Percentiles rank a stretch among this genome's conserved stretches.
Conservation (phyloP, 2,797 vertebrate species). For the Rhynchonycteris naso region DNA sequence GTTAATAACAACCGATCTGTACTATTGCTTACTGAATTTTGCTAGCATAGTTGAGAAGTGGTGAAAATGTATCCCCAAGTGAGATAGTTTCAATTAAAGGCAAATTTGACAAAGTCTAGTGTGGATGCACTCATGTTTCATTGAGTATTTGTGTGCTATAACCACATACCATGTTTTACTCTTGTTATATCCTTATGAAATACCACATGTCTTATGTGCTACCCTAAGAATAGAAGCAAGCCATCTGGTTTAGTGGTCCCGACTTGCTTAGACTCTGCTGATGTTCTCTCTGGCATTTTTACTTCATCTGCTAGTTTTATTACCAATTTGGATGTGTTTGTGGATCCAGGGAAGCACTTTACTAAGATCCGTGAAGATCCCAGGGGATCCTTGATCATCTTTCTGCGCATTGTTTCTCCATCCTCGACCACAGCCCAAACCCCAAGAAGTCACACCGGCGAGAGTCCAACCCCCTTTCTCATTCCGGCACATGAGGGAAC, state of each 20-base stretch:
- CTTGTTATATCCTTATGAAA: background rate
- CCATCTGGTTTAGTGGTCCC: background rate
- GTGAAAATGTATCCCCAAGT: background rate
- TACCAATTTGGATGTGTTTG: constrained; percentile 85
- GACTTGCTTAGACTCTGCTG: background rate
- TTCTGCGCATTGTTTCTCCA: constrained; percentile 88
- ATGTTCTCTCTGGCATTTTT: background rate
- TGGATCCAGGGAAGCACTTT: constrained; percentile 90
- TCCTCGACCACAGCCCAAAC: constrained; percentile 92
- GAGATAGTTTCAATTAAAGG: background rate
- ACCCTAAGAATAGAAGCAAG: background rate
- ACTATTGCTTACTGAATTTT: background rate
- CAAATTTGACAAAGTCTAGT: constrained; percentile 10
- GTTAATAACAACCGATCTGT: background rate
- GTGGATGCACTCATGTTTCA: background rate
- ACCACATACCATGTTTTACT: background rate
- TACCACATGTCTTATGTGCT: background rate
- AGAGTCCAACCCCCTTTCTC: constrained; percentile 87
- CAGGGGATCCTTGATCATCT: constrained; percentile 89
- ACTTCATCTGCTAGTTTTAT: background rate
- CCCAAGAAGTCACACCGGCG: constrained; percentile 92
- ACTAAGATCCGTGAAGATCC: constrained; percentile 91
- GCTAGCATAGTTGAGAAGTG: background rate
- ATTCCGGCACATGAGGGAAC: constrained; percentile 90
- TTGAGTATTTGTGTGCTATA: background rate